These are phyloP conservation scores for Planococcus citri DNA, from an alignment of 1,140 invertebrate species.

Conservation along the genomic window DNA sequence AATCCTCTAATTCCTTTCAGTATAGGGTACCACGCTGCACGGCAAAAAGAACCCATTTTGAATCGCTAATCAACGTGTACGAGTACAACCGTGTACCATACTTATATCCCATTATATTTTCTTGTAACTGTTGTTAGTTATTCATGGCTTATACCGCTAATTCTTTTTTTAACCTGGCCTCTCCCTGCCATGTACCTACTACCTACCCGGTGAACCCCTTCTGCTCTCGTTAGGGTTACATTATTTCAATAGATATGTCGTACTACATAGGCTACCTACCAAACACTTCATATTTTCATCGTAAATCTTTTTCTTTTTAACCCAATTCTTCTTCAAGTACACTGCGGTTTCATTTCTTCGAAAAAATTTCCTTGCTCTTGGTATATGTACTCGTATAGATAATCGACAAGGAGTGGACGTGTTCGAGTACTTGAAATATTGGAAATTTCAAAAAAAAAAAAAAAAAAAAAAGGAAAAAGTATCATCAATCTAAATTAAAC, in stretches of 20 bases:
- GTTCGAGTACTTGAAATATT: background rate
- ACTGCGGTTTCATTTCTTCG: no score
- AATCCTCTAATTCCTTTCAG: constrained; percentile 14
- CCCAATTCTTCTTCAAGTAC: no score
- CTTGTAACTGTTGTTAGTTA: constrained; percentile 16
- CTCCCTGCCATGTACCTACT: no score
- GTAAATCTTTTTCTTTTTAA: background rate
- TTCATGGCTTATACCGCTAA: constrained; percentile 19
- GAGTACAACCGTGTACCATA: constrained; percentile 8
- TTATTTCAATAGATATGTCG: background rate
- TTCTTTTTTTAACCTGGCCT: background rate
- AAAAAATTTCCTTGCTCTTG: no score
- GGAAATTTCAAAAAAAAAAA: background rate
- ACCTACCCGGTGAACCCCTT: background rate
- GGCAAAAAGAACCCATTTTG: constrained; percentile 8
- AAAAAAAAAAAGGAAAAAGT: background rate
- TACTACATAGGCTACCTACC: background rate
- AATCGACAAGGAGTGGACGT: background rate
- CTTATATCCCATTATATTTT: constrained; percentile 12
- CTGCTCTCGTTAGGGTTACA: background rate
- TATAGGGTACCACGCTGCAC: background rate
- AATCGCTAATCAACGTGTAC: constrained; percentile 15
- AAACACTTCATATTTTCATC: background rate
- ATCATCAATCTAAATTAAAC: background rate
- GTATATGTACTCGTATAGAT: no score